Conservation (phyloP, 2,888 invertebrate species). For the Drosophila birchii region DNA sequence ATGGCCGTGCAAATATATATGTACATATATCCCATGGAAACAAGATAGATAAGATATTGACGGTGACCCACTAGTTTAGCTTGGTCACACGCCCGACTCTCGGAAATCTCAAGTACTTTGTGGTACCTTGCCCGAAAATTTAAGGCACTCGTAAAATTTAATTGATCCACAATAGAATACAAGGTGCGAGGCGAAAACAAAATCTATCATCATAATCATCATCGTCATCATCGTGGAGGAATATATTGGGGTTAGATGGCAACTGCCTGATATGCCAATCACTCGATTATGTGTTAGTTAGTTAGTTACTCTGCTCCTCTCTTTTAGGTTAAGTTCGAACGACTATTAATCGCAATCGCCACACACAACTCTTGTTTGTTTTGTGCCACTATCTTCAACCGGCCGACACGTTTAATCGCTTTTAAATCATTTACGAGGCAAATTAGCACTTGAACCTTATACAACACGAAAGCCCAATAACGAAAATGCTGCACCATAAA, state of each 20-base stretch:
- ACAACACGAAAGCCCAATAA: constrained; percentile 29
- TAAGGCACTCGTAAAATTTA: constrained; percentile 53
- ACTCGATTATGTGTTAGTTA: constrained; percentile 60
- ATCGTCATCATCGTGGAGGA: background rate
- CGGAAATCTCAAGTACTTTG: constrained; percentile 26
- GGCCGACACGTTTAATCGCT: constrained; percentile 56
- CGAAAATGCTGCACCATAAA: constrained; percentile 24
- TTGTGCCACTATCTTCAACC: constrained; percentile 49
- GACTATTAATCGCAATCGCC: constrained; percentile 52
- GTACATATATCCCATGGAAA: constrained; percentile 28
- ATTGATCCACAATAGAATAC: constrained; percentile 43
- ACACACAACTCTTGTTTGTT: constrained; percentile 33
- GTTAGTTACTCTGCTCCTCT: constrained; percentile 1
- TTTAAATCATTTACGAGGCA: constrained; percentile 72
- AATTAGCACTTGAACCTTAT: constrained; percentile 61
- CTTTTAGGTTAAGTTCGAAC: constrained; percentile 28
- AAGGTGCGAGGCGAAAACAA: constrained; percentile 31
- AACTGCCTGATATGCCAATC: constrained; percentile 52
- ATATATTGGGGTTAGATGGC: constrained; percentile 18
- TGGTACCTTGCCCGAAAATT: constrained; percentile 6
- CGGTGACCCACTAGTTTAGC: constrained; percentile 22
- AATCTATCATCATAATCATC: constrained; percentile 24
- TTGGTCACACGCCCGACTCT: constrained; percentile 28
- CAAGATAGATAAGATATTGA: constrained; percentile 43
- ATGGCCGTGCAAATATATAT: background rate